Evolutionary conservation across 2,888 invertebrate genomes (phyloP).

Genomic region (Mallateleia sp.): DNA sequence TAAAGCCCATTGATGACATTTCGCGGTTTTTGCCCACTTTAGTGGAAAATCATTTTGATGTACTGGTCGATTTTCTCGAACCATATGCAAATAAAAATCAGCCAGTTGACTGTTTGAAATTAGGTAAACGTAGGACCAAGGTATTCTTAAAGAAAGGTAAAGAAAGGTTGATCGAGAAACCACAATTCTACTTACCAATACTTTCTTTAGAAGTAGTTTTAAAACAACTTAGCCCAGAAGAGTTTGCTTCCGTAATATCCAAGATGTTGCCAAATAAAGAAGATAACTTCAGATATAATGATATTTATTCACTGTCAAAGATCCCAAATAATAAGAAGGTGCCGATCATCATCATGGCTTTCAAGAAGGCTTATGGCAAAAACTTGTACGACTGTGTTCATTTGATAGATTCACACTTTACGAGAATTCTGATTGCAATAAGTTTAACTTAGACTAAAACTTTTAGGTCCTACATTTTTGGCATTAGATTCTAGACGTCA

Average conservation of each 20-base stretch:
- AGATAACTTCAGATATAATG: not conserved
- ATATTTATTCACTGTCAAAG: slow-evolving; percentile 24
- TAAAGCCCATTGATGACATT: too few species aligned
- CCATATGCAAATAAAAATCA: not conserved
- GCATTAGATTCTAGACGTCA: too few species aligned
- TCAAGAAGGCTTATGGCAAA: slow-evolving; percentile 78
- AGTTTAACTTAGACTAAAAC: too few species aligned
- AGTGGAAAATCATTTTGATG: not conserved
- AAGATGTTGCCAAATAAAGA: slow-evolving; percentile 22
- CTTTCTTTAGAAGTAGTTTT: slow-evolving; percentile 8
- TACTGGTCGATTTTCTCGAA: not conserved
- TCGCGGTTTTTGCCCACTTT: not conserved
- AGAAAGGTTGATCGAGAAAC: slow-evolving; percentile 4
- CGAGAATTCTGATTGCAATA: too few species aligned
- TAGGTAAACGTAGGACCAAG: slow-evolving; percentile 36
- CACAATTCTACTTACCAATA: not conserved
- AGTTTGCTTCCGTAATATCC: slow-evolving; percentile 13
- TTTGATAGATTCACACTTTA: too few species aligned
- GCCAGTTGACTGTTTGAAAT: not conserved
- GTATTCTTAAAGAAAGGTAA: slow-evolving; percentile 17
- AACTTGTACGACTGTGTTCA: slow-evolving; percentile 80
- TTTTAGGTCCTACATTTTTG: too few species aligned
- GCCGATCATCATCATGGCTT: slow-evolving; percentile 79
- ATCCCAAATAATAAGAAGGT: slow-evolving; percentile 80
- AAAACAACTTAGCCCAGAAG: not conserved